Percentiles rank a stretch among this genome's conserved stretches.
phyloP scores from a whole-genome alignment of 2,113 vertebrate genomes.

The Peromyscus maniculatus region DNA sequence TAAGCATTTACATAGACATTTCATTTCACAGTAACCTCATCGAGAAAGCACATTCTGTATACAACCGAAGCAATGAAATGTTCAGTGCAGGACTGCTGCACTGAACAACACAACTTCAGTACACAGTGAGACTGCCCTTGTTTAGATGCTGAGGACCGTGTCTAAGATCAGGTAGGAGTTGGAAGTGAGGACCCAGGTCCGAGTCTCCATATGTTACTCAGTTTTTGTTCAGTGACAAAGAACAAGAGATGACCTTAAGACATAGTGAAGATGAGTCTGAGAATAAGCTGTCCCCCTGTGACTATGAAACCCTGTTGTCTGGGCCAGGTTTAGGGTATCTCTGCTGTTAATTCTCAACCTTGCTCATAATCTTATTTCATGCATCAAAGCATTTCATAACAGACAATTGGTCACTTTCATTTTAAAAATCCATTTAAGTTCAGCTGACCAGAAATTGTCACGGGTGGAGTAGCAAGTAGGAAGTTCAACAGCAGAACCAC shows the following conservation, averaged over 20 bases:
- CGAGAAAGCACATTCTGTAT: neutral
- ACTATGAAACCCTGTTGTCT: slow-evolving; percentile 54
- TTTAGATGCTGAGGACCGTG: slow-evolving; percentile 9
- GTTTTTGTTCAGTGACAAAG: slow-evolving; percentile 13
- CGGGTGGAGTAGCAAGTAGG: slow-evolving; percentile 52
- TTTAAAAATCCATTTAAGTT: slow-evolving; percentile 72
- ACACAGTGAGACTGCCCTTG: neutral
- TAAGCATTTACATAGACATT: neutral
- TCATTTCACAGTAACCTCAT: neutral
- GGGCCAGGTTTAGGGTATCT: slow-evolving; percentile 50
- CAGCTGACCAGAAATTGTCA: slow-evolving; percentile 73
- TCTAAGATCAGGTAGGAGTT: neutral
- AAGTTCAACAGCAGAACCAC: slow-evolving; percentile 64
- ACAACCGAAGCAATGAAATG: neutral
- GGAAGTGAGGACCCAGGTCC: neutral
- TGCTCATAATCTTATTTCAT: slow-evolving; percentile 75
- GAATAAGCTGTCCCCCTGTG: slow-evolving; percentile 38
- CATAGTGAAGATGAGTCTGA: slow-evolving; percentile 20
- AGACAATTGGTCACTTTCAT: slow-evolving; percentile 75
- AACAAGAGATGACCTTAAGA: slow-evolving; percentile 38
- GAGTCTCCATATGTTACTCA: slow-evolving; percentile 3
- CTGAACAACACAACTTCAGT: neutral
- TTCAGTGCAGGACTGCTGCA: neutral
- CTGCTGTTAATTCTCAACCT: slow-evolving; percentile 58
- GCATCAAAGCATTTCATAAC: slow-evolving; percentile 64